These are phyloP conservation scores for Drosophila pseudotakahashii DNA, from an alignment of 2,888 invertebrate species.

Conservation along the genomic window DNA sequence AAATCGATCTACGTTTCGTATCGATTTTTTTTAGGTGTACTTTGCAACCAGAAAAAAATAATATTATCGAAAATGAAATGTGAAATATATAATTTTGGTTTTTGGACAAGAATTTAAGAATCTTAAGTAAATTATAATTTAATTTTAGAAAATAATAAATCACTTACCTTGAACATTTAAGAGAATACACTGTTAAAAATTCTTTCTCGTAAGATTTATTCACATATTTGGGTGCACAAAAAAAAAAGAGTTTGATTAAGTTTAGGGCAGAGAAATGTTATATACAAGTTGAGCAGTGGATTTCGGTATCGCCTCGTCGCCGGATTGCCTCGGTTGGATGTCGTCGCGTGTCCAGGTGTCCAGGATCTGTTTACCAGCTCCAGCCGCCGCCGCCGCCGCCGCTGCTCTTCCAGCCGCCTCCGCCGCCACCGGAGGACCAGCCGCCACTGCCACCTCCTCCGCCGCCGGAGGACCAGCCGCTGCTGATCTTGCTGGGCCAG, in stretches of 20 bases:
- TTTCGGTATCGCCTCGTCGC: slow-evolving; percentile 25
- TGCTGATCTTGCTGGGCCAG: slow-evolving; percentile 24
- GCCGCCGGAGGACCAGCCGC: slow-evolving; percentile 44
- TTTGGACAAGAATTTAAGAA: no score
- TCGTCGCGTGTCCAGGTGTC: slow-evolving; percentile 11
- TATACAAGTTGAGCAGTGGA: slow-evolving; percentile 36
- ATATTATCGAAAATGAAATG: no score
- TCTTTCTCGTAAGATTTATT: slow-evolving; percentile 41
- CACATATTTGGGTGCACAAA: slow-evolving; percentile 16
- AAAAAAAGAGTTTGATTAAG: slow-evolving; percentile 29
- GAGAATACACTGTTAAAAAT: neutral
- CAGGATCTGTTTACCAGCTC: slow-evolving; percentile 63
- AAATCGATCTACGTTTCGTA: no score
- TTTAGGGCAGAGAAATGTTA: slow-evolving; percentile 33
- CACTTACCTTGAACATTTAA: neutral
- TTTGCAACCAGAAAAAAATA: no score
- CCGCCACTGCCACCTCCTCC: slow-evolving; percentile 15
- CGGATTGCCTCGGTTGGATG: slow-evolving; percentile 11
- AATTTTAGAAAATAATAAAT: neutral
- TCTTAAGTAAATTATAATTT: no score
- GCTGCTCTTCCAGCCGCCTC: slow-evolving; percentile 8
- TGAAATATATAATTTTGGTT: no score
- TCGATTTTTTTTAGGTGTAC: no score
- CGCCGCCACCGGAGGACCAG: slow-evolving; percentile 42
- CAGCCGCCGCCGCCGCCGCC: slow-evolving; percentile 50